phyloP scores from a whole-genome alignment of 2,113 vertebrate species.

The Cebus imitator region DNA sequence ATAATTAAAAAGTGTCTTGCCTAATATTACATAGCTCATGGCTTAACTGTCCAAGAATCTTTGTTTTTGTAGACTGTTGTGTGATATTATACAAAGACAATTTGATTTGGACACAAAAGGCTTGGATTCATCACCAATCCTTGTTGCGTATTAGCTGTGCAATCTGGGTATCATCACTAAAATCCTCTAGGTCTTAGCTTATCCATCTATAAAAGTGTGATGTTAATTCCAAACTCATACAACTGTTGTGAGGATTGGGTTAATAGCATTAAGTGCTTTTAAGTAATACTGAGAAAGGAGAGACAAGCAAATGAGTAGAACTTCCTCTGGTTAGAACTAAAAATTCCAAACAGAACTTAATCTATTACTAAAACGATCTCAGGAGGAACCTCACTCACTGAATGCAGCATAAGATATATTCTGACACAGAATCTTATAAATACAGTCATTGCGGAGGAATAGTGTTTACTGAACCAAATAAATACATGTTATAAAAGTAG shows the following conservation, averaged over 20 bases:
- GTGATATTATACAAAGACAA: not conserved
- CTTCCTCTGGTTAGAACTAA: not conserved
- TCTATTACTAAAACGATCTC: not conserved
- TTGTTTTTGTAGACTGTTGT: not conserved
- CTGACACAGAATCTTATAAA: not conserved
- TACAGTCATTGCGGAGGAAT: not conserved
- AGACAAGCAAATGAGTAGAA: not conserved
- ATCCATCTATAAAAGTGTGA: not conserved
- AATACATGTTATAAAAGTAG: not conserved
- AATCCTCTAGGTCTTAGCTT: not conserved
- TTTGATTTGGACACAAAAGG: not conserved
- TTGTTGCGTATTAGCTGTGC: not conserved
- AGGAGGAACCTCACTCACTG: not conserved
- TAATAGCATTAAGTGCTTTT: not conserved
- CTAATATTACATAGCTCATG: not conserved
- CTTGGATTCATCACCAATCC: not conserved
- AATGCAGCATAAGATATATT: not conserved
- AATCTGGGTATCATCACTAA: not conserved
- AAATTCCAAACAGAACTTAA: not conserved
- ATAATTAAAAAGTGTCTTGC: not conserved
- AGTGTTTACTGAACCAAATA: not conserved
- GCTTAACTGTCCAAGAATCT: not conserved
- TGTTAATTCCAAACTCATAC: not conserved
- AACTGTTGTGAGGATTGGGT: not conserved
- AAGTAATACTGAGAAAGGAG: not conserved